A percentile compares a stretch with the other conserved stretches of the same genome.
phyloP scores from a whole-genome alignment of 2,797 vertebrate genomes.

The Brachyrhaphis roseni region DNA sequence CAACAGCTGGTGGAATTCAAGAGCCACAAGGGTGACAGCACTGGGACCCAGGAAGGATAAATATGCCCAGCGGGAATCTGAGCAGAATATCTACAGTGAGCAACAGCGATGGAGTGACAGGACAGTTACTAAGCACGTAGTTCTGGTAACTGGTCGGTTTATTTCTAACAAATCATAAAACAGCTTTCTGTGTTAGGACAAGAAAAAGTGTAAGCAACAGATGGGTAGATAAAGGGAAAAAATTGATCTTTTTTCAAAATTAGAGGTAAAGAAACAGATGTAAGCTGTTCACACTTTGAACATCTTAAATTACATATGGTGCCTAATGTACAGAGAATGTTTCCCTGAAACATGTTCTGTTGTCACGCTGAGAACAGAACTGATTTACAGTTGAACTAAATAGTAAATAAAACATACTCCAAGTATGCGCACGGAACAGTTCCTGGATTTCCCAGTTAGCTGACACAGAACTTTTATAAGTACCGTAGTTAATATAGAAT shows the following conservation, averaged over 20 bases:
- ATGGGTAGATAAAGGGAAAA: neutral
- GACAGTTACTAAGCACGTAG: neutral
- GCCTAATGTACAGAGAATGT: constrained; percentile 2
- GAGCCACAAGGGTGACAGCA: constrained; percentile 29
- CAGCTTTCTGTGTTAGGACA: neutral
- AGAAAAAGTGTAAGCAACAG: neutral
- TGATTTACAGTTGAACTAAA: constrained; percentile 22
- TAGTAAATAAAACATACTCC: neutral
- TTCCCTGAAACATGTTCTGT: constrained; percentile 3
- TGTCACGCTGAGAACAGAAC: neutral
- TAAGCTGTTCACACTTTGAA: constrained; percentile 11
- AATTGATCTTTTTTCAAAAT: neutral
- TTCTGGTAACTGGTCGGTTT: constrained; percentile 7
- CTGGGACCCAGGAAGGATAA: constrained; percentile 22
- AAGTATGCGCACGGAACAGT: neutral
- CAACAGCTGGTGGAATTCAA: constrained; percentile 49
- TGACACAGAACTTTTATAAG: neutral
- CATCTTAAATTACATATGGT: constrained; percentile 25
- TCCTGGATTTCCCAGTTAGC: neutral
- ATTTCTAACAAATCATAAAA: neutral
- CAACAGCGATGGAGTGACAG: constrained; percentile 3
- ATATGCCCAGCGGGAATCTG: constrained; percentile 46
- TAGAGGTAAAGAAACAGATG: constrained; percentile 3
- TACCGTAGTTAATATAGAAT: neutral
- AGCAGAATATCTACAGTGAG: constrained; percentile 42